Evolutionary conservation across 1,140 invertebrate species (phyloP).

Genomic region (Eupristina koningsbergeri): DNA sequence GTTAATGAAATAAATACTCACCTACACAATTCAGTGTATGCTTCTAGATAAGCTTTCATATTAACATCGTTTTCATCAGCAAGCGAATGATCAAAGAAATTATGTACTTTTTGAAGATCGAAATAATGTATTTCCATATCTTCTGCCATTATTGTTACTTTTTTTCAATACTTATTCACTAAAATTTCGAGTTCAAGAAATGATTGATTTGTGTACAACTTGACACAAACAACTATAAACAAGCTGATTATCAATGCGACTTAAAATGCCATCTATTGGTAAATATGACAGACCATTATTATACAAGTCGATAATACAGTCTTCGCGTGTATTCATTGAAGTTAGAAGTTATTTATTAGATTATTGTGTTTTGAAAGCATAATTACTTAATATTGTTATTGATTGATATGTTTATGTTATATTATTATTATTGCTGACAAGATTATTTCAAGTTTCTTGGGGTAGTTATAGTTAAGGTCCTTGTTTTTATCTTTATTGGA

Average conservation of each 20-base stretch:
- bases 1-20: constrained; percentile 57
- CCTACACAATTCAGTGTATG: constrained; percentile 75
- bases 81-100: constrained; percentile 69
- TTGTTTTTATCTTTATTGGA: no score
- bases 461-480: no score
- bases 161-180: constrained; percentile 14
- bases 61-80: constrained; percentile 72
- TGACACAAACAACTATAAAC: neutral
- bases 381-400: no score
- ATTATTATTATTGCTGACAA: no score
- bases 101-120: constrained; percentile 68
- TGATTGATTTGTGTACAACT: neutral
- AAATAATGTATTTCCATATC: constrained; percentile 62
- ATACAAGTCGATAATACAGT: constrained; percentile 9
- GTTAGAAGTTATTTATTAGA: neutral
- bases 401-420: no score
- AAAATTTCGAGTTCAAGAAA: neutral
- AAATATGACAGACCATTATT: neutral
- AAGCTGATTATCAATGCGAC: neutral
- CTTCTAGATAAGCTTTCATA: constrained; percentile 70
- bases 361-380: no score
- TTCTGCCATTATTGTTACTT: constrained; percentile 70
- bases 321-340: neutral
- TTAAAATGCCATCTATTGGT: constrained; percentile 17
- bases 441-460: no score